Percentiles rank a stretch among this genome's conserved stretches.
phyloP scores from a whole-genome alignment of 1,140 invertebrate genomes.

The Druon quercuslanigerum region DNA sequence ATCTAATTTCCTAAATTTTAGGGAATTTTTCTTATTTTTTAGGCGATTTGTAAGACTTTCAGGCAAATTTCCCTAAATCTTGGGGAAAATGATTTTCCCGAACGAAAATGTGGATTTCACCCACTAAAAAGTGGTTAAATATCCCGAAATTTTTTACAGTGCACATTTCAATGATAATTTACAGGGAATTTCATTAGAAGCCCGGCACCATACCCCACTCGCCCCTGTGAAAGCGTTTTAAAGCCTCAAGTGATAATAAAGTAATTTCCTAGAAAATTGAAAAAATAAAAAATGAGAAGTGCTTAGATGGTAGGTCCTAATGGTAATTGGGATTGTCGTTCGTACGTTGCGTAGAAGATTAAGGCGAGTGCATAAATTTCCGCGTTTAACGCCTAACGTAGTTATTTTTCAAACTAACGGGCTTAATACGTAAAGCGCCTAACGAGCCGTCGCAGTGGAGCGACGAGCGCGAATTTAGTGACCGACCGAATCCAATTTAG shows the following conservation, averaged over 20 bases:
- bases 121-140: too few species aligned
- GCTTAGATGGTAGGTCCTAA: slow-evolving; percentile 2
- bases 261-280: not conserved
- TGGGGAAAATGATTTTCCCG: too few species aligned
- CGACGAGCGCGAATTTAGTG: slow-evolving; percentile 29
- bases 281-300: slow-evolving; percentile 2
- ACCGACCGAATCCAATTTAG: slow-evolving; percentile 31
- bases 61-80: too few species aligned
- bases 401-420: slow-evolving; percentile 30
- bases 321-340: slow-evolving; percentile 24
- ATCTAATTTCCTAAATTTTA: too few species aligned
- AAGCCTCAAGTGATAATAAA: not conserved
- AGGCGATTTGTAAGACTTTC: too few species aligned
- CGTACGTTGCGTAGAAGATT: slow-evolving; percentile 9
- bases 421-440: slow-evolving; percentile 29
- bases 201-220: too few species aligned
- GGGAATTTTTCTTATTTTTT: too few species aligned
- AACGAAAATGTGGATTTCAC: too few species aligned
- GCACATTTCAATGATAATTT: too few species aligned
- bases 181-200: too few species aligned
- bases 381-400: slow-evolving; percentile 14
- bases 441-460: slow-evolving; percentile 19
- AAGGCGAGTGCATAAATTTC: slow-evolving; percentile 25
- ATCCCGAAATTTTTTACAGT: too few species aligned
- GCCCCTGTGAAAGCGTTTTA: too few species aligned